A percentile compares a stretch with the other conserved stretches of the same genome.
phyloP scores from a whole-genome alignment of 2,888 invertebrate species.

The Busseola fusca region DNA sequence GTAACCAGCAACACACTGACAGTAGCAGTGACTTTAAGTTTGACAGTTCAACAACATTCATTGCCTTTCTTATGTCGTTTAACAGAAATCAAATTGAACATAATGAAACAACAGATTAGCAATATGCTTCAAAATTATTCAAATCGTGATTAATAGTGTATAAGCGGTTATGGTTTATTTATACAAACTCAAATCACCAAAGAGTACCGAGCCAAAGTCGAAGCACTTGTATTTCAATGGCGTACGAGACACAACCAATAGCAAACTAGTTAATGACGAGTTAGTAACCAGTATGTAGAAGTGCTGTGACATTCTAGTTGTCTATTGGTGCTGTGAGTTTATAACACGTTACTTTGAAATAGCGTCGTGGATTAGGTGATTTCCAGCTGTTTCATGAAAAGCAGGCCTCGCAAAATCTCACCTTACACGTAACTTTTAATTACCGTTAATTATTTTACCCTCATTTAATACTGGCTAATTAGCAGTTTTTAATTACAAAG shows the following conservation, averaged over 20 bases:
- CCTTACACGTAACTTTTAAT: slow-evolving; percentile 51
- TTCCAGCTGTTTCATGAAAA: neutral
- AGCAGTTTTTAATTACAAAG: slow-evolving; percentile 60
- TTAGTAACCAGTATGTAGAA: neutral
- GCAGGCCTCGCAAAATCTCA: slow-evolving; percentile 23
- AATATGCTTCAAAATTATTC: too few relatives aligned
- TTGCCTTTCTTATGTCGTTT: too few relatives aligned
- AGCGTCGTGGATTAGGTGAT: neutral
- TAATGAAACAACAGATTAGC: too few relatives aligned
- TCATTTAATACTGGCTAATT: slow-evolving; percentile 56
- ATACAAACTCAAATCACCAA: neutral
- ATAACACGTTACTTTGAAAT: neutral
- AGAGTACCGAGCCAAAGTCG: too few relatives aligned
- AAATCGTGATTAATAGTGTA: too few relatives aligned
- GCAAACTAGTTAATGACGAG: neutral
- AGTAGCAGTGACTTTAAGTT: too few relatives aligned
- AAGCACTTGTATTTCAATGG: neutral
- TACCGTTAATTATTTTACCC: slow-evolving; percentile 56
- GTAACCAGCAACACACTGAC: too few relatives aligned
- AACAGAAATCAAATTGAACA: too few relatives aligned
- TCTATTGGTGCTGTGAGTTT: neutral
- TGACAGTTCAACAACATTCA: too few relatives aligned
- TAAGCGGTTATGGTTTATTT: too few relatives aligned
- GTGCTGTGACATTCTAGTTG: neutral
- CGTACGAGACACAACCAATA: neutral